A percentile compares a stretch with the other conserved stretches of the same genome.
Conservation (phyloP, 2,113 vertebrate species). For the Thamnaconus septentrionalis region DNA sequence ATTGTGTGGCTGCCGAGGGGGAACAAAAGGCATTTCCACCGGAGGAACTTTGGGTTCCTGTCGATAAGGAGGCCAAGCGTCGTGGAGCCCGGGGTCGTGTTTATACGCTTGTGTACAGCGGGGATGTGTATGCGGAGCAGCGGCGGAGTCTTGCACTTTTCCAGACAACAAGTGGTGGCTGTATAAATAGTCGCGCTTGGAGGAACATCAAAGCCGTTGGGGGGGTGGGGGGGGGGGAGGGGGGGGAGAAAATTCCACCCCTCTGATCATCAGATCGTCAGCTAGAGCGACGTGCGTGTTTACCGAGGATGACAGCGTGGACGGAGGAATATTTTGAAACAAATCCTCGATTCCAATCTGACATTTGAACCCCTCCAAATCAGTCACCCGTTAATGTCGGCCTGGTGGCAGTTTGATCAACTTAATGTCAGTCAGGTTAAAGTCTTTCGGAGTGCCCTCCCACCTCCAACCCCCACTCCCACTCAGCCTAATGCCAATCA, state of each 20-base stretch:
- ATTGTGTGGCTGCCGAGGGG: constrained; percentile 73
- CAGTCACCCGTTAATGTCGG: background rate
- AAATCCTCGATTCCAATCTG: constrained; percentile 13
- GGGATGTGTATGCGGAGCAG: constrained; percentile 36
- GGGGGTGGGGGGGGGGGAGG: constrained; percentile 11
- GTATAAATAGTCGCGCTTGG: constrained; percentile 73
- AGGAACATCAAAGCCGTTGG: constrained; percentile 67
- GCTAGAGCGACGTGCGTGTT: constrained; percentile 17
- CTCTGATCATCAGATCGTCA: constrained; percentile 52
- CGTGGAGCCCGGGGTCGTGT: constrained; percentile 60
- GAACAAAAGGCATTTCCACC: constrained; percentile 80
- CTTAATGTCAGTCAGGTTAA: background rate
- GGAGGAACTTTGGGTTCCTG: constrained; percentile 82
- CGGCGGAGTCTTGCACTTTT: constrained; percentile 58
- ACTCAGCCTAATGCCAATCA: too few relatives aligned
- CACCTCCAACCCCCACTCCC: too few relatives aligned
- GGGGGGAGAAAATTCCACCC: constrained; percentile 56
- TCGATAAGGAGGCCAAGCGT: constrained; percentile 74
- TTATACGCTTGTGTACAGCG: constrained; percentile 74
- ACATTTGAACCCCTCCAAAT: constrained; percentile 5
- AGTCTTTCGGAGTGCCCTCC: too few relatives aligned
- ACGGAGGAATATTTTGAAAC: constrained; percentile 18
- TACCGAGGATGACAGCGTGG: constrained; percentile 13
- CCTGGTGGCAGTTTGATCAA: background rate
- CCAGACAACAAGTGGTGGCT: constrained; percentile 71